Evolutionary conservation across 2,888 invertebrate species (phyloP).

Genomic region (Polymixis lichenea): DNA sequence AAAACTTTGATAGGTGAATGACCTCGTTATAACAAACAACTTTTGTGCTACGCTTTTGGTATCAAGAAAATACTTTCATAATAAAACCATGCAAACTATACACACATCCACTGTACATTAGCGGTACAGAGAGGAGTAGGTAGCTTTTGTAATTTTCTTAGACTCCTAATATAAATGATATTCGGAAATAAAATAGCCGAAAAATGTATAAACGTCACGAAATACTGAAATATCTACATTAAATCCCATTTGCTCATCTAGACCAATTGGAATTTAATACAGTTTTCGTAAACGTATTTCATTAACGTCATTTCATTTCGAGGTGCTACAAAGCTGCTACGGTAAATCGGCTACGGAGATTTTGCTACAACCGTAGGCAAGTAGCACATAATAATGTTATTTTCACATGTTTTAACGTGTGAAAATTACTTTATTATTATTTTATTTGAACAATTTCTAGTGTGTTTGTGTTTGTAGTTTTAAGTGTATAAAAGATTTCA

Average conservation of each 20-base stretch:
- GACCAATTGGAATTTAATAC: background rate
- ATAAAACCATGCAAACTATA: conserved; percentile 5
- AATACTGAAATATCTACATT: background rate
- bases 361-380: conserved; percentile 12
- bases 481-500: background rate
- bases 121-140: background rate
- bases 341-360: conserved; percentile 5
- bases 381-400: conserved; percentile 12
- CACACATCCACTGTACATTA: background rate
- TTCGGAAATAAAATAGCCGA: background rate
- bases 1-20: conserved; percentile 28
- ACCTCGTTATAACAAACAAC: conserved; percentile 34
- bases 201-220: background rate
- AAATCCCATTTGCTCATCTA: background rate
- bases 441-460: conserved; percentile 13
- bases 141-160: background rate
- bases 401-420: background rate
- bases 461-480: background rate
- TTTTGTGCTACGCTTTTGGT: conserved; percentile 17
- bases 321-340: conserved; percentile 22
- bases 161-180: background rate
- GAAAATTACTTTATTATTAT: conserved; percentile 20
- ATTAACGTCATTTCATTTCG: background rate
- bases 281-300: background rate
- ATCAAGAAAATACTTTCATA: conserved; percentile 31